A percentile compares a stretch with the other conserved stretches of the same genome.
phyloP scores from a whole-genome alignment of 2,113 vertebrate genomes.

The Myodes glareolus region DNA sequence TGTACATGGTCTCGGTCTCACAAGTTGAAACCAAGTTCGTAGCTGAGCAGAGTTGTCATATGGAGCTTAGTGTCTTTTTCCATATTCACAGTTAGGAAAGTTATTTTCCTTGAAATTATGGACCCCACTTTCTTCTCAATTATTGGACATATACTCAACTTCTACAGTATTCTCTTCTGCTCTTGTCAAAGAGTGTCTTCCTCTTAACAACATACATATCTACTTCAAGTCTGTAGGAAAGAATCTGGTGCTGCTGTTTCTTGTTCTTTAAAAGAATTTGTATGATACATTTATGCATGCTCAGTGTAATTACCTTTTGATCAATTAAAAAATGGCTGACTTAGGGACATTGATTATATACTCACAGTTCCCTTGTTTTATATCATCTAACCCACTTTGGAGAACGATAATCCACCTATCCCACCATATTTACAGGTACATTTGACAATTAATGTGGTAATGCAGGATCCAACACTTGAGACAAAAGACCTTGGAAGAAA shows the following conservation, averaged over 20 bases:
- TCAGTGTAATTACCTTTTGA: neutral
- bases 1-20: neutral
- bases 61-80: neutral
- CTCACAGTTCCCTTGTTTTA: neutral
- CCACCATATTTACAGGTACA: neutral
- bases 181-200: neutral
- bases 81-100: neutral
- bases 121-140: neutral
- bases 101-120: neutral
- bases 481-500: neutral
- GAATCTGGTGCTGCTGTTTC: neutral
- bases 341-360: neutral
- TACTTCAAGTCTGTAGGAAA: neutral
- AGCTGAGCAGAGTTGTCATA: neutral
- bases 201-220: neutral
- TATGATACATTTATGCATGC: neutral
- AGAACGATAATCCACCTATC: neutral
- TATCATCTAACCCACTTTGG: neutral
- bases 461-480: neutral
- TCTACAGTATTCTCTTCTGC: rapidly evolving
- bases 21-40: neutral
- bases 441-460: neutral
- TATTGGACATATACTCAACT: neutral
- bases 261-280: neutral
- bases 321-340: neutral